Base-by-base conservation (phyloP, 1,140 invertebrate species). In the Drosophila serrata region DNA sequence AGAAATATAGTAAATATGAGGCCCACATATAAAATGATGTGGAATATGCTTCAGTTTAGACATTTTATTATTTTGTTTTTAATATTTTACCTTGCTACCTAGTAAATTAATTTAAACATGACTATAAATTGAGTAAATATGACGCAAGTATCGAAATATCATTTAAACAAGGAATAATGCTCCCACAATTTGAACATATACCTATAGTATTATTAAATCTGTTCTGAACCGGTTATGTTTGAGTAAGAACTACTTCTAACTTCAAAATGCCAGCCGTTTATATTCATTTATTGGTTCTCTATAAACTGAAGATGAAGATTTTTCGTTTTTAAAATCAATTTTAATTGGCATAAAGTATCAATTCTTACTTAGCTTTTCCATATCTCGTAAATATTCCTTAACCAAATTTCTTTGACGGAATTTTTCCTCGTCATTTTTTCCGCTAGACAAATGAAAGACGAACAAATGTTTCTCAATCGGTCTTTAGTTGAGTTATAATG, bases 401-500 rank as follows among this genome's bases (percentile, higher is more conserved):
- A 15, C 40, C 40, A 29, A 68, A 51, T 68, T 68, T 67, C 27
- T 7, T 9, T n/a, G 5, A 31, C 17, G 42, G 31, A 67, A 63
- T 63, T 63, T 48, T 48, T n/a, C 61, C 24, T 15, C 27, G 15
- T 15, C 33, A 37, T 67, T 45, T 43, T 29, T 27, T 12, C n/a
- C 31, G 49, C 31, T 9, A 53, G 49, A 53, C 49, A 53, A 33
- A 46, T 19, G 40, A 59, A 59, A 59, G 40, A 22, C 42, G 33
- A 49, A 68, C 46, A 55, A 55, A 69, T 43, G 43, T 60, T 60
- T 76, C 59, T 46, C 35, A 53, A 63, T 74, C 51, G 29, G 63
- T 62, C 27, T 68, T 40, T 29, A 39, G 49, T 69, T 70, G 51
- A 69, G 68, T 57, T 70, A 65, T 76, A 76, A 76, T 59, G 73